Conservation (phyloP, 2,888 invertebrate species). For the Sthenelais limicola region DNA sequence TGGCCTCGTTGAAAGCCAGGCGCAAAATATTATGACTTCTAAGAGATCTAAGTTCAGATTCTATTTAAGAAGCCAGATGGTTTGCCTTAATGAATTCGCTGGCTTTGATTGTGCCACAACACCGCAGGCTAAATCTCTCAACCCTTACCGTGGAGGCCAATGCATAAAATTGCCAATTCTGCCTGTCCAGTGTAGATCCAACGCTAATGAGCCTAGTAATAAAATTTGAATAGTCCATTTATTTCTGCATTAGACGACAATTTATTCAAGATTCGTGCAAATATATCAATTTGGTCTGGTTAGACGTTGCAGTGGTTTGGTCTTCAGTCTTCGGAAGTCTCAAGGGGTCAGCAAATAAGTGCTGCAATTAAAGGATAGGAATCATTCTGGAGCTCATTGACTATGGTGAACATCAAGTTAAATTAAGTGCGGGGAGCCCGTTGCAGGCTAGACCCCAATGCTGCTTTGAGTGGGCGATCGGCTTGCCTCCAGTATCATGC, state of each 20-base stretch:
- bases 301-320: neutral
- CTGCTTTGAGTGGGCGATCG: neutral
- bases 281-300: conserved; percentile 39
- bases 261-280: conserved; percentile 41
- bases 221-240: conserved; percentile 41
- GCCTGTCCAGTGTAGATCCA: conserved; percentile 15
- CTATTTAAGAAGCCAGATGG: no score
- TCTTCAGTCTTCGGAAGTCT: neutral
- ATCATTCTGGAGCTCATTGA: neutral
- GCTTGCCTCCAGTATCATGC: no score
- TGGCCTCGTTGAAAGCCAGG: no score
- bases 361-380: conserved; percentile 32
- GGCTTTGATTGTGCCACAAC: no score
- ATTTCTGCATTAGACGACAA: conserved; percentile 43
- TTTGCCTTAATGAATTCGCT: no score
- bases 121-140: no score
- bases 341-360: conserved; percentile 32
- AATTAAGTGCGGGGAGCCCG: conserved; percentile 5
- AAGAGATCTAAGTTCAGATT: no score
- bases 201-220: conserved; percentile 35
- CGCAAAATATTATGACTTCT: no score
- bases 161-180: conserved; percentile 24
- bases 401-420: conserved; percentile 7
- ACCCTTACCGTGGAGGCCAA: no score
- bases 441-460: neutral